Conservation (phyloP, 2,113 vertebrate species). For the Euleptes europaea region DNA sequence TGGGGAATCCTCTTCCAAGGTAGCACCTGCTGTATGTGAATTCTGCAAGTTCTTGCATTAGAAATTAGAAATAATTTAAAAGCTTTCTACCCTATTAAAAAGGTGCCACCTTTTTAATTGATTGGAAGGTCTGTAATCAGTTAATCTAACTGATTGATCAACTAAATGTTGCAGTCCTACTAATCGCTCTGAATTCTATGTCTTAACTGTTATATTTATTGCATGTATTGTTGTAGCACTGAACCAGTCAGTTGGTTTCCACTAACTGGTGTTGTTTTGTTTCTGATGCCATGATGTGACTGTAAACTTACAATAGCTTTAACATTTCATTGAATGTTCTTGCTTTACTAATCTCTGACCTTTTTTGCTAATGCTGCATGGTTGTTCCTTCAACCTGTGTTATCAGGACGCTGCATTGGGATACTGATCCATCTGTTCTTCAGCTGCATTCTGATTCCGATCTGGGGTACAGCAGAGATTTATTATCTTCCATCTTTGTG, state of each 20-base stretch:
- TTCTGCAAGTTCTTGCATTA: neutral
- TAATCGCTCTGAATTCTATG: conserved; percentile 55
- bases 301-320: conserved; percentile 68
- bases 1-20: neutral
- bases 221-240: conserved; percentile 57
- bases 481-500: conserved; percentile 85
- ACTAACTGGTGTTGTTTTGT: conserved; percentile 68
- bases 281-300: conserved; percentile 59
- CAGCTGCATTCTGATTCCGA: conserved; percentile 99
- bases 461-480: conserved; percentile 97
- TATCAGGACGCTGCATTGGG: conserved; percentile 99
- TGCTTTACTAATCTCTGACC: conserved; percentile 84
- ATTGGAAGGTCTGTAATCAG: neutral
- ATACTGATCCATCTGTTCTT: conserved; percentile 99
- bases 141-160: neutral
- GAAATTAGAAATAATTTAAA: neutral
- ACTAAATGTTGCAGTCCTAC: conserved; percentile 4
- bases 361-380: conserved; percentile 94
- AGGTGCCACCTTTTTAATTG: neutral
- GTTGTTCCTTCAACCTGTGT: conserved; percentile 87
- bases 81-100: neutral
- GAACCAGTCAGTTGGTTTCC: conserved; percentile 53
- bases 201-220: conserved; percentile 65
- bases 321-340: conserved; percentile 72
- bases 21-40: neutral